phyloP scores from a whole-genome alignment of 2,113 vertebrate genomes.

The Puntigrus tetrazona region DNA sequence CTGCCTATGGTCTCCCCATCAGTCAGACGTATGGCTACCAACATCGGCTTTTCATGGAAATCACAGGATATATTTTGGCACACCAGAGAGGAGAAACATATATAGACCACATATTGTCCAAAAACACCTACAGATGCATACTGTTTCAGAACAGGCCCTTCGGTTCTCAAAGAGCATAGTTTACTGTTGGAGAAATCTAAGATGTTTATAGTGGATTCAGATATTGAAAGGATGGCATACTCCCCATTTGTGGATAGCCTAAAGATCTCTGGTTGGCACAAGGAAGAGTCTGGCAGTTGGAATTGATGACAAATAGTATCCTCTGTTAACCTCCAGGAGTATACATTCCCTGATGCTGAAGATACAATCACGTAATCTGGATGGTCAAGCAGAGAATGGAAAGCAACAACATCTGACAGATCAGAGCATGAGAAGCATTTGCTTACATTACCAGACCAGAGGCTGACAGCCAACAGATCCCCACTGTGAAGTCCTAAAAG shows the following conservation, averaged over 20 bases:
- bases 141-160: slow-evolving; percentile 63
- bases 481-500: slow-evolving; percentile 68
- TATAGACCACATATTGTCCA: slow-evolving; percentile 67
- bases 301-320: slow-evolving; percentile 75
- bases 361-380: slow-evolving; percentile 76
- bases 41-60: slow-evolving; percentile 62
- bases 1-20: slow-evolving; percentile 70
- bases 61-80: slow-evolving; percentile 58
- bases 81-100: slow-evolving; percentile 46
- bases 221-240: slow-evolving; percentile 68
- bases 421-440: slow-evolving; percentile 70
- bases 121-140: slow-evolving; percentile 60
- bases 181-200: slow-evolving; percentile 67
- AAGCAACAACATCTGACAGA: slow-evolving; percentile 67
- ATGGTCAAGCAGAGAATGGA: slow-evolving; percentile 68
- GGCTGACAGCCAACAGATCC: slow-evolving; percentile 74
- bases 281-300: slow-evolving; percentile 65
- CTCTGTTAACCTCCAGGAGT: slow-evolving; percentile 78
- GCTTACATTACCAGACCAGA: slow-evolving; percentile 77
- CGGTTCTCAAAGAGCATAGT: slow-evolving; percentile 65
- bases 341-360: slow-evolving; percentile 68
- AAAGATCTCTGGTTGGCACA: slow-evolving; percentile 64
- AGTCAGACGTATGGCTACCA: slow-evolving; percentile 65
- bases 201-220: slow-evolving; percentile 63
- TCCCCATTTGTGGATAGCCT: slow-evolving; percentile 71